Base-by-base conservation (phyloP, 2,113 vertebrate genomes). In the Opisthocomus hoazin region DNA sequence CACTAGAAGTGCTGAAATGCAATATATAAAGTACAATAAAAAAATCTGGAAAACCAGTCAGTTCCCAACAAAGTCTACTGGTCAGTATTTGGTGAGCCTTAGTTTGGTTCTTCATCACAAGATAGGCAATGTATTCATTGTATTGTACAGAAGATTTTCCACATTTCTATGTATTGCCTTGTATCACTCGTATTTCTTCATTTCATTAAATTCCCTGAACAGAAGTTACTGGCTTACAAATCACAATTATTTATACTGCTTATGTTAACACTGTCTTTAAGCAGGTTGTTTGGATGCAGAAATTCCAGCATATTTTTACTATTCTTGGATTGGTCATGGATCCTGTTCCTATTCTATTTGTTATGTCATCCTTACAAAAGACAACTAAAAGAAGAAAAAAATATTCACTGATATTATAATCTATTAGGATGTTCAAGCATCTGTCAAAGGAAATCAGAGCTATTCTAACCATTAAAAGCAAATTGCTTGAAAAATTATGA, bases 111-210 rank as follows among this genome's bases (percentile, higher is more conserved):
- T 64, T 91, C 26, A 29, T 74, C 45, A 43, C n/a, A 64, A 57
- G 6, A 16, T 21, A 36, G 2, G 22, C 16, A n/a, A 89, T 53
- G 9, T 37, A 70, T 66, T 88, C 6, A 9, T 74, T 0, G 0
- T 41, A 34, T 22, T 63, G 11, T 48, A 41, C 26, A 66, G 30
- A 68, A 68, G 17, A 70, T 85, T 83, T 86, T 34, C 11, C 23
- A 54, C 3, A 41, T 73, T 85, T 85, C 39, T 61, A 19, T 24
- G 24, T 36, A 58, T 53, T 80, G 26, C 3, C 37, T 48, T 64
- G 7, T 37, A 61, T 41, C 19, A 73, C 21, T 80, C 11, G 10
- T 48, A 66, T 75, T 63, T 89, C 60, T 88, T 73, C 5, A 65
- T 41, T 91, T 75, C 26, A 30, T 64, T 45, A 63, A 68, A 16